Evolutionary conservation across 2,113 vertebrate species (phyloP), one percentile per base, ranked within the genome.

Genomic region (Cynopterus brachyotis): DNA sequence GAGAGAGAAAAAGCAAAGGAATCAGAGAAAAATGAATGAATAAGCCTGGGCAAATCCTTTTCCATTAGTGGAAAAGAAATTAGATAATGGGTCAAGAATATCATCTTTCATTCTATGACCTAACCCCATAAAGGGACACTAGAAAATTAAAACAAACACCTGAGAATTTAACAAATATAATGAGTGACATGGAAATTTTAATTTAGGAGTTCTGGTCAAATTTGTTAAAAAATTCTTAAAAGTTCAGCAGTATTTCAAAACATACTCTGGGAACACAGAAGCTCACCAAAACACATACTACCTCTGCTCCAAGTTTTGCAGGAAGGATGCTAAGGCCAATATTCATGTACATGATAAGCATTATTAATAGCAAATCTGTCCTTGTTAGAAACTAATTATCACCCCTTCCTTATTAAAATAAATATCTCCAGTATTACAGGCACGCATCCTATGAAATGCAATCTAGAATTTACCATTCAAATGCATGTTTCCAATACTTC

Each of bases 271-370:
- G 82, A 98, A 82, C 28, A 96, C 92, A 97, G 72, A 95, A 97
- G 96, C 97, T 96, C 81, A 98, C 97, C 96, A 90, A 12, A 80
- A 98, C 92, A 97, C 97, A 96, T 96, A 96, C 95, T 98, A 98
- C 93, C 97, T 98, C 97, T 97, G 97, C 96, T 98, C 98, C 98
- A 95, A 96, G 98, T 97, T 98, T 98, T 97, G 97, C 97, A 98
- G 81, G 87, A 98, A 98, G 97, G 95, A 98, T 92, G 97, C 97
- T 96, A 97, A 73, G 95, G 95, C 92, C 96, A 96, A 96, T 40
- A 96, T 94, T 97, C 94, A 98, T 92, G 89, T 92, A 94, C 72
- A 97, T 70, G 97, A 98, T 50, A 50, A 50, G 89, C 92, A 96
- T 97, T 98, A 98, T 97, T 97, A 98, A 97, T 93, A 98, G 97